Base-by-base conservation (phyloP, 2,797 vertebrate genomes). In the Chanos chanos region DNA sequence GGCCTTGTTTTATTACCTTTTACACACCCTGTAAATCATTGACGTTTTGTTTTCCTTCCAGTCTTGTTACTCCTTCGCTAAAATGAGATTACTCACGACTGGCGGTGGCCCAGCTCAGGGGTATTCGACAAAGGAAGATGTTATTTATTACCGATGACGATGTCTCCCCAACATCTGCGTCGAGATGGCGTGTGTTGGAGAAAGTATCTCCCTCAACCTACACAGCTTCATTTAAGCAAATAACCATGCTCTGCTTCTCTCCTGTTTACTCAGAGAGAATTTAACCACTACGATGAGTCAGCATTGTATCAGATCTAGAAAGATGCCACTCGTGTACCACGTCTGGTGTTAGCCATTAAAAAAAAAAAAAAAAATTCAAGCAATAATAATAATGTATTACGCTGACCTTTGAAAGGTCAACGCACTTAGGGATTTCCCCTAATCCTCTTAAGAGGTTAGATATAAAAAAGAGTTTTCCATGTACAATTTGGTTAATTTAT, bases 1-100 rank as follows among this genome's bases (percentile, higher is more conserved):
- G 77, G 69, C 72, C 48, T 25, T 57, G 79, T 77, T 82, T 81
- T 73, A 66, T 76, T 74, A 64, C 66, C 63, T 78, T 82, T 65
- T 69, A 54, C 62, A 58, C 68, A 57, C 61, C 50, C 64, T 66
- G 60, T 65, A 76, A 71, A 64, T 66, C 68, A 66, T 16, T 70
- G 70, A 73, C 31, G 0, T 63, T 74, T 75, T 72, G 71, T 72
- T 57, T 66, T 69, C 58, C 51, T 66, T 25, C 50, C 49, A 45
- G 49, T 55, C 59, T 66, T 28, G 48, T 66, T 64, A 64, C 58
- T 60, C 57, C 25, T 47, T 8, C 7, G 24, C 58, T 56, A 60
- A 66, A 68, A 68, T 52, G 13, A 65, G 59, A 72, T 71, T 60
- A 63, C 50, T 54, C 50, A 62, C 28, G 12, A n/a, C 54, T 76